These are phyloP conservation scores for Rachycentron canadum DNA, from an alignment of 2,797 vertebrate species.

Conservation along the genomic window DNA sequence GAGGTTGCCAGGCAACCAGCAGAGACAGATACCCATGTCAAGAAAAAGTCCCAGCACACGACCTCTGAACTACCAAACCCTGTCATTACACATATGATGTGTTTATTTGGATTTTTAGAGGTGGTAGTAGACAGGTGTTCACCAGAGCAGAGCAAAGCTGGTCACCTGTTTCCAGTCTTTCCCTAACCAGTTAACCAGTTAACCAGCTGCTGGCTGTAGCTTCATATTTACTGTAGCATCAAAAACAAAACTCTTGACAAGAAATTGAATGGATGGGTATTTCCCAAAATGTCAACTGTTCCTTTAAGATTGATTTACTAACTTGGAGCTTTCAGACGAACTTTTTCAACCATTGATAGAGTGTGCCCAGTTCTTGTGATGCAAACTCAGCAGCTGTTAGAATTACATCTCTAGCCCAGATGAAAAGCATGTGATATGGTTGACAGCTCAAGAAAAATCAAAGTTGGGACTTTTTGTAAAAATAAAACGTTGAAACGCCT, in stretches of 20 bases:
- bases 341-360: background rate
- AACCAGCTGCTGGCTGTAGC: background rate
- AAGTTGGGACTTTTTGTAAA: background rate
- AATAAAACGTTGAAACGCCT: background rate
- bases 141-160: background rate
- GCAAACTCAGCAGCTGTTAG: no score
- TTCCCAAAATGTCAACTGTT: background rate
- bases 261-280: background rate
- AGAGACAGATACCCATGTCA: no score
- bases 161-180: no score
- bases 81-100: background rate
- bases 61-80: no score
- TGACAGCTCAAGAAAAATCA: background rate
- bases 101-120: background rate
- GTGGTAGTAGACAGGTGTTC: background rate
- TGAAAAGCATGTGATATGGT: background rate
- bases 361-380: no score
- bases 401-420: no score
- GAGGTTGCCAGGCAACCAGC: background rate
- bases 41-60: no score
- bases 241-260: constrained; percentile 1
- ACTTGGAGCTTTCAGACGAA: background rate
- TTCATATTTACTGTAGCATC: background rate
- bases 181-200: no score
- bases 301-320: background rate